Evolutionary conservation across 2,113 vertebrate genomes (phyloP), one percentile per base, ranked within the genome.

Genomic region (Cisticola juncidis): DNA sequence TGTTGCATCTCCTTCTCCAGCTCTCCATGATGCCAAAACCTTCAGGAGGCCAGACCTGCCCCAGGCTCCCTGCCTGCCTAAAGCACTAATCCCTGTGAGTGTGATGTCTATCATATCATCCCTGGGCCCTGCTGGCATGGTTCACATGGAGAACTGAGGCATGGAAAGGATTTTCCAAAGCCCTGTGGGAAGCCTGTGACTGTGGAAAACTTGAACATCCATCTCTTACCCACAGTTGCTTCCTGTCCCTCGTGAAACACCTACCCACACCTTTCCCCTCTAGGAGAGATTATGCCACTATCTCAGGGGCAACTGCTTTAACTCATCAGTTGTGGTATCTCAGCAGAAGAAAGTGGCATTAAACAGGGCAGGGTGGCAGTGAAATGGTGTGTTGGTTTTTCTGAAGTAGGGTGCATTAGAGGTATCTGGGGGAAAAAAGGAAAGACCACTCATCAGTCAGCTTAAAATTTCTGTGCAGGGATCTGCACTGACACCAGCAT

Each of bases 61-160:
- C 38, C 40, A 69, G 40, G 36, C 6, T 81, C 14, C 26, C 48
- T 71, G 44, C 48, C 23, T 76, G 35, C 47, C 42, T 71, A 40
- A 76, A 28, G 9, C 47, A 36, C 25, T 62, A 29, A 58, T 14
- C 22, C 16, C 38, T 33, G 2, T 68, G 25, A 54, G 9, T 68
- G 28, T 54, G 23, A 16, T 64, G 25, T 71, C 77, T 51, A 4
- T 12, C 17, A 7, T 40, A 23, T 11, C 5, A 9, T 24, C 42
- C n/a, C 40, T 2, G 2, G 26, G 18, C 36, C 29, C 26, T 3
- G 0, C 9, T 25, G 11, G 22, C 24, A 28, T 0, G 3, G 45
- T 40, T 57, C 5, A 5, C 15, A 25, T 40, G 24, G 33, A 64
- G 44, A 58, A 54, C 25, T 50, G 58, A 81, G 22, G 18, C 22